Base-by-base conservation (phyloP, 2,797 vertebrate species). In the Nannoperca australis region DNA sequence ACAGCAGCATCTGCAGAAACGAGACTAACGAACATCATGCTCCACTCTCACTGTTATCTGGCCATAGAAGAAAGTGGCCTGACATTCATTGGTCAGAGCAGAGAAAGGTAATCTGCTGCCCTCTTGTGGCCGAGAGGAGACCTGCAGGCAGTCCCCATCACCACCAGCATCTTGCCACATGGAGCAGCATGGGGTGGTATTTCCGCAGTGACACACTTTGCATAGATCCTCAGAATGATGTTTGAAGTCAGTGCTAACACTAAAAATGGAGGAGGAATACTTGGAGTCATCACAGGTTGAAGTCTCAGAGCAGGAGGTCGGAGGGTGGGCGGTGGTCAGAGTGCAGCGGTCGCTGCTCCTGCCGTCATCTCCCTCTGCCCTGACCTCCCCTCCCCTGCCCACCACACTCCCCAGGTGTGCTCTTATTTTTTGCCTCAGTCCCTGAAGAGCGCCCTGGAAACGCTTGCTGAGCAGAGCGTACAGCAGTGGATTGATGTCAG, bases 381-480 rank as follows among this genome's bases (percentile, higher is more conserved):
- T 82, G 45, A 71, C 40, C 62, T 79, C 81, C 38, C 4, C 77
- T 42, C 22, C 83, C n/a, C 77, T 67, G 14, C 77, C 83, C 44
- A 91, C 55, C 49, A 79, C 13, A 0, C 66, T 79, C 13, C 89
- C 78, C 20, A 95, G 70, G 4, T 84, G 88, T 4, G 85, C 84
- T 73, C 85, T 81, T 34, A 96, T 66, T 80, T 93, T 95, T 49
- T 93, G 91, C 79, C 70, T 83, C 45, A 96, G 91, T 85, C 90
- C 91, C 79, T 73, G 83, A 9, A 96, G 91, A 3, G 96, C 96
- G 5, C 89, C 93, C 83, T 95, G 95, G 87, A 96, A 96, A 32
- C 95, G 92, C 59, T 95, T 94, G 86, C 96, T 96, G 2, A 96
- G 94, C 73, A 96, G 92, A 11, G 95, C 96, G 3, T 96, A 96